phyloP scores from a whole-genome alignment of 2,113 vertebrate species.

The Chelonoidis abingdonii region DNA sequence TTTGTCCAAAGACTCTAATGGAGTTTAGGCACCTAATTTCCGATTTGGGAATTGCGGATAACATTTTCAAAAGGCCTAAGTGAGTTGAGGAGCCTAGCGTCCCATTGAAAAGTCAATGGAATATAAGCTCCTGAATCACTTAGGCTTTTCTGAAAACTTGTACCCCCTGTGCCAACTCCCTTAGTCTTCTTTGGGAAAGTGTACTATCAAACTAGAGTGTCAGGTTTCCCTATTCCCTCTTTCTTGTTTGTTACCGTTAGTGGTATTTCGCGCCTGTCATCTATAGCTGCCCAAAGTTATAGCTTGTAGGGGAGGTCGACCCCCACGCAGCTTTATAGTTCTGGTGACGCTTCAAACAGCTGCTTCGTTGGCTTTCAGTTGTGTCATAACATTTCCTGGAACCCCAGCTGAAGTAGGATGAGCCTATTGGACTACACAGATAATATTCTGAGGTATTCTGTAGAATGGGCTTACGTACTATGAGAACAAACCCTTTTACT shows the following conservation, averaged over 20 bases:
- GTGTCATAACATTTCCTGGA: not conserved
- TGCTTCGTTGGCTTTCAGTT: not conserved
- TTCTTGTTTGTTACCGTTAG: too few relatives aligned
- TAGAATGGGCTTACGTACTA: not conserved
- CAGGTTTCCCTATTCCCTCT: not conserved
- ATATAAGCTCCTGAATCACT: not conserved
- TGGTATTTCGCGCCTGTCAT: not conserved
- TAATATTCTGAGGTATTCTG: not conserved
- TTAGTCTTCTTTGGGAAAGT: not conserved
- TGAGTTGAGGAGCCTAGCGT: not conserved
- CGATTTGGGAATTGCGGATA: not conserved
- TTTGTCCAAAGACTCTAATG: not conserved
- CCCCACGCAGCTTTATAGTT: not conserved
- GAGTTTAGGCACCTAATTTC: rapidly evolving
- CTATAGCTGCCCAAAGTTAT: not conserved
- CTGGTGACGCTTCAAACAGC: not conserved
- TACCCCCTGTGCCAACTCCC: not conserved
- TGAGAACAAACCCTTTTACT: not conserved
- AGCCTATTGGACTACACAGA: not conserved
- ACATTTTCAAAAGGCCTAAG: not conserved
- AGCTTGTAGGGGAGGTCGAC: not conserved
- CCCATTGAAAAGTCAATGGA: rapidly evolving
- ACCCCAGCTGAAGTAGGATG: slow-evolving; percentile 28
- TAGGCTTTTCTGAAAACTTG: rapidly evolving
- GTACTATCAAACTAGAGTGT: not conserved